Evolutionary conservation across 2,113 vertebrate species (phyloP), one percentile per base, ranked within the genome.

Genomic region (Paracanthobrama guichenoti): DNA sequence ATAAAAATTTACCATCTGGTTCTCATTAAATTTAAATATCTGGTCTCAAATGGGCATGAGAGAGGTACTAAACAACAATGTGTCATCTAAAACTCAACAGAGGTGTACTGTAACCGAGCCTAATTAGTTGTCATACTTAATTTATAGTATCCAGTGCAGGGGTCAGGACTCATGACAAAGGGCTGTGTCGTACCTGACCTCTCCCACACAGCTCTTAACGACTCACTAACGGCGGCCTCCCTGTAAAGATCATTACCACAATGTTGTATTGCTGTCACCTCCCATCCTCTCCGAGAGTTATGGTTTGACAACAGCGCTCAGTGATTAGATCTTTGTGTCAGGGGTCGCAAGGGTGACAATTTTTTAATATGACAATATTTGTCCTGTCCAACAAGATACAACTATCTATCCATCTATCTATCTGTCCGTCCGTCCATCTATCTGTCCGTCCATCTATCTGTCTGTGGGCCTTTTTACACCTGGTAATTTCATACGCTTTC

Each of bases 201-300:
- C 71, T 73, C 16, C 39, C 2, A 67, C 85, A 73, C 82, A 80
- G 62, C 78, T 66, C 50, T 82, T 79, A 24, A 12, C 48, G 71
- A 57, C 85, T 87, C 86, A 10, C 71, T 88, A 86, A 69, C 55
- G 22, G 72, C 74, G 83, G 67, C 66, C 75, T 83, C 77, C 77
- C 85, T 86, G 88, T 57, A 84, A 82, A 87, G 84, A 78, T 67
- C 75, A 84, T 87, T 77, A 82, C 50, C 53, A 66, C 81, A 42
- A 26, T 48, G 82, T 69, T 86, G 72, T 57, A 80, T 16, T 57
- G 12, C 82, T 69, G 78, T 77, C 59, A 39, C 46, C 31, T 84
- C 73, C 46, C 42, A 7, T 16, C 57, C 28, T 84, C 28, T 28
- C 26, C 59, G 35, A 64, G 87, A 89, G 83, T 85, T 89, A 85